Evolutionary conservation across 2,113 vertebrate genomes (phyloP), one percentile per base, ranked within the genome.

Genomic region (Perca fluviatilis): DNA sequence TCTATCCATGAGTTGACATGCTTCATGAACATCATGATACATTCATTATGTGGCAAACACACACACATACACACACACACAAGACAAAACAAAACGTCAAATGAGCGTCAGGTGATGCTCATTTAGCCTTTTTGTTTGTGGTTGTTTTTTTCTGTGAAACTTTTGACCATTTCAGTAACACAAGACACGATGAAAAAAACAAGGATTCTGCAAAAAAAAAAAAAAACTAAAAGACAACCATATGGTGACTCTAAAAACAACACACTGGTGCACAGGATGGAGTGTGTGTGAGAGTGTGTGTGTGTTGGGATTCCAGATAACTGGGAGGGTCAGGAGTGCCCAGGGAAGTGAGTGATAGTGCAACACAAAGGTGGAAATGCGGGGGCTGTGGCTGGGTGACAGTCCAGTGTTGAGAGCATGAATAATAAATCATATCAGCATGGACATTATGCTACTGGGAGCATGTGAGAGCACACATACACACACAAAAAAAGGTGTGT

Each of bases 1-100:
- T 89, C 90, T 68, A 93, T 92, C 89, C 80, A 94, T 94, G 93
- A 94, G 92, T 75, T 62, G 80, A 89, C 96, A 96, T 96, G 96
- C 95, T 88, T 94, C 83, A 94, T 92, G 89, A 94, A 93, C 89
- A 89, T 88, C 51, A 82, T 62, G 62, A 87, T 77, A 88, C 40
- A 6, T 62, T 86, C 80, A 84, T 46, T 74, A 62, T 65, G 88
- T 89, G 86, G 82, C 75, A 81, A 72, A 90, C 60, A 82, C 65
- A 85, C 81, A 88, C 33, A 69, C 36, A 74, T 19, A 89, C 76
- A 84, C 36, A 63, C 79, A 88, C 33, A 69, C 40, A 43, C 25
- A 62, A 51, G 50, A 86, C 71, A 91, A 86, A 94, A 92, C 88
- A 93, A 92, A 92, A 92, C 14, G 91, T 84, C 79, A 88, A 95